phyloP scores from a whole-genome alignment of 2,888 invertebrate species.

The Neoaliturus tenellus region DNA sequence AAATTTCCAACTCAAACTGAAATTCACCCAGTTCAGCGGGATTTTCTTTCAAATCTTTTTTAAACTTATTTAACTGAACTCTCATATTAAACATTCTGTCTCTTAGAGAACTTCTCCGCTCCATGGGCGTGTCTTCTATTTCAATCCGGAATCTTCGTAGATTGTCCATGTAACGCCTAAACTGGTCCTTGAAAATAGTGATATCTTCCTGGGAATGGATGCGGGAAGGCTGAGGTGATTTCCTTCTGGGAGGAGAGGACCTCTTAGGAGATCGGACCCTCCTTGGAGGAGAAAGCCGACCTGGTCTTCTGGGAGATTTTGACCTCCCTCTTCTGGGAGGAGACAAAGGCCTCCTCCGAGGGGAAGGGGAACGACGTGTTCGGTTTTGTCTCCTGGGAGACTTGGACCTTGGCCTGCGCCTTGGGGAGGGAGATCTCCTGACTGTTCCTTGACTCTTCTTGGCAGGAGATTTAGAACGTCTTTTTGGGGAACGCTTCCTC shows the following conservation, averaged over 20 bases:
- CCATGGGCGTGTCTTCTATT: constrained; percentile 35
- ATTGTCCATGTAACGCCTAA: background rate
- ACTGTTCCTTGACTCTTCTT: background rate
- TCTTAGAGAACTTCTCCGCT: background rate
- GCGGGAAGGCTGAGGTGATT: background rate
- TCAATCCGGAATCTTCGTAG: constrained; percentile 29
- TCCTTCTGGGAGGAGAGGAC: background rate
- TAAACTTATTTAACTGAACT: constrained; percentile 16
- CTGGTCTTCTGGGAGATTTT: background rate
- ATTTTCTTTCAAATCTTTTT: background rate
- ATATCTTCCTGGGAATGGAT: background rate
- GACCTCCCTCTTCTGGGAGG: background rate
- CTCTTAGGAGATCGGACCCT: constrained; percentile 5
- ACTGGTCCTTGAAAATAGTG: constrained; percentile 28
- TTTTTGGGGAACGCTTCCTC: background rate
- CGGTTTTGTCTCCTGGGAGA: constrained; percentile 15
- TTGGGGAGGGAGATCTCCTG: constrained; percentile 35
- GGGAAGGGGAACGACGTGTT: constrained; percentile 45
- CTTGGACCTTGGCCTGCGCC: constrained; percentile 18
- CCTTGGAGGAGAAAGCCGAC: constrained; percentile 14
- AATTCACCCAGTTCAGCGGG: background rate
- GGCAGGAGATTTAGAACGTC: constrained; percentile 13
- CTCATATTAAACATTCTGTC: background rate
- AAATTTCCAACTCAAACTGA: constrained; percentile 1
- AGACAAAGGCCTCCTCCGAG: background rate